Evolutionary conservation across 2,888 invertebrate species (phyloP).

Genomic region (Dryococelus australis): DNA sequence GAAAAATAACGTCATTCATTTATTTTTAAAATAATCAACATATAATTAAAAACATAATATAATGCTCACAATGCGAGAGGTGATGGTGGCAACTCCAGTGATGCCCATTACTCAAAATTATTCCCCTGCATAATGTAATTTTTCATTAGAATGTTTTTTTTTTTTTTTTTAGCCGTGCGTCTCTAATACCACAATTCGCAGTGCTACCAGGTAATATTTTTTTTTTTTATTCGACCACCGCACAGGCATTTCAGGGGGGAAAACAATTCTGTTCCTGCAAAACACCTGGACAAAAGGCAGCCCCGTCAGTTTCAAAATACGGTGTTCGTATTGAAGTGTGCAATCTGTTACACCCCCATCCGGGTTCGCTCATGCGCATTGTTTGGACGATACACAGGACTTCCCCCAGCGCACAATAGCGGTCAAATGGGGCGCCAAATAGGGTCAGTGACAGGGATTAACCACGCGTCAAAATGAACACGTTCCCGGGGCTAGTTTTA

Average conservation of each 20-base stretch:
- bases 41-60: too few species aligned
- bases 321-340: not conserved
- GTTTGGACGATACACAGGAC: not conserved
- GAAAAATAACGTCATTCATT: too few species aligned
- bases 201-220: not conserved
- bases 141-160: too few species aligned
- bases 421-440: conserved; percentile 16
- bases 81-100: not conserved
- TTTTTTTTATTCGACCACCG: not conserved
- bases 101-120: not conserved
- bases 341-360: not conserved
- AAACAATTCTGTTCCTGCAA: not conserved
- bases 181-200: not conserved
- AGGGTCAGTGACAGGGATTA: conserved; percentile 9
- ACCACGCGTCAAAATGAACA: conserved; percentile 16
- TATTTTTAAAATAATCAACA: too few species aligned
- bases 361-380: not conserved
- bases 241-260: not conserved
- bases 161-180: not conserved
- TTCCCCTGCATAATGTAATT: not conserved
- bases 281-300: not conserved
- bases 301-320: conserved; percentile 5
- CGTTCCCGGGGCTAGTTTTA: not conserved
- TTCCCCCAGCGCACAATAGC: not conserved
- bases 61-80: too few species aligned